Percentiles rank a stretch among this genome's conserved stretches.
These are phyloP conservation scores for Pseudanteris insignis DNA, from an alignment of 2,888 invertebrate genomes.

Conservation along the genomic window DNA sequence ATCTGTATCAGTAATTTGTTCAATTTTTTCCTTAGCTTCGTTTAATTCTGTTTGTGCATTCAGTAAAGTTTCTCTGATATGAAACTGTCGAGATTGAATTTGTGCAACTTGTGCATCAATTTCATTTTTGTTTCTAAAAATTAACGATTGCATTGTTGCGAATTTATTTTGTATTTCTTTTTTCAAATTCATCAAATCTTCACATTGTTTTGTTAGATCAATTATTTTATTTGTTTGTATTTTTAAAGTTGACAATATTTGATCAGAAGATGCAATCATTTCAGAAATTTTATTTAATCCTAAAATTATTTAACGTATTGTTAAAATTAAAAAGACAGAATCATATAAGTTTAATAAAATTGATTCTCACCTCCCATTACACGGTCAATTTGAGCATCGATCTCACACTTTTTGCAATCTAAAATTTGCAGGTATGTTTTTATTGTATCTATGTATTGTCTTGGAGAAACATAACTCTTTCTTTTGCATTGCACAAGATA, in stretches of 20 bases:
- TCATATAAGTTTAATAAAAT: too few species aligned
- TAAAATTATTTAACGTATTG: too few species aligned
- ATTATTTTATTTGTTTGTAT: constrained; percentile 76
- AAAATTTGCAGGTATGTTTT: constrained; percentile 80
- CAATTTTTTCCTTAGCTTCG: constrained; percentile 79
- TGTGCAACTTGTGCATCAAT: constrained; percentile 83
- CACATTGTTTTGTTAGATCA: constrained; percentile 83
- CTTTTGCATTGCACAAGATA: constrained; percentile 79
- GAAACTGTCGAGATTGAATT: constrained; percentile 82
- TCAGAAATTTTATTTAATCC: constrained; percentile 82
- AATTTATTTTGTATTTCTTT: constrained; percentile 76
- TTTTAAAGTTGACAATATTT: constrained; percentile 82
- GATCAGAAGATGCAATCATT: constrained; percentile 82
- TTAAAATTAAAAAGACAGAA: too few species aligned
- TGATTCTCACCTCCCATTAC: too few species aligned
- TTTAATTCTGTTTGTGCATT: constrained; percentile 87
- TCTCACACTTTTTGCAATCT: constrained; percentile 73
- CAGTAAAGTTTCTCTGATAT: constrained; percentile 81
- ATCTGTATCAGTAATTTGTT: constrained; percentile 86
- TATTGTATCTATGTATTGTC: constrained; percentile 90
- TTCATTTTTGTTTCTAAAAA: constrained; percentile 81
- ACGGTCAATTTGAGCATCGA: constrained; percentile 66
- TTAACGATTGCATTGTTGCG: constrained; percentile 80
- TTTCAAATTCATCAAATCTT: constrained; percentile 80
- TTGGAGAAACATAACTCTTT: constrained; percentile 89